A percentile compares a stretch with the other conserved stretches of the same genome.
Conservation (phyloP, 1,140 invertebrate genomes). For the Varroa destructor region DNA sequence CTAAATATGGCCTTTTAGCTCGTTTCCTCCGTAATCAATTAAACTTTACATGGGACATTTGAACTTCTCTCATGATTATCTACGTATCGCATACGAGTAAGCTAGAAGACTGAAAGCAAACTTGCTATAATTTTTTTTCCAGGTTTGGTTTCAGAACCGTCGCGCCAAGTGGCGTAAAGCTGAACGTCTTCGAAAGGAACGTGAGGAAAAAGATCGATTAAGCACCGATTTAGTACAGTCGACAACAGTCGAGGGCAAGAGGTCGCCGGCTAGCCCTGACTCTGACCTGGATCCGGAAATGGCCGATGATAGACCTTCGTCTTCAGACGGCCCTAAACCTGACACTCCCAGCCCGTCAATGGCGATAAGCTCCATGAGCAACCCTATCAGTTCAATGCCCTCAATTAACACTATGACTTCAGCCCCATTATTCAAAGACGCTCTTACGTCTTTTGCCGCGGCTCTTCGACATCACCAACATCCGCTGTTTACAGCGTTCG, state of each 20-base stretch:
- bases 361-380: neutral
- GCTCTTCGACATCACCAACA: slow-evolving; percentile 23
- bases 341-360: slow-evolving; percentile 18
- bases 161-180: slow-evolving; percentile 85
- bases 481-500: slow-evolving; percentile 13
- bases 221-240: slow-evolving; percentile 24
- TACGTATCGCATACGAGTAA: too few species aligned
- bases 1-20: too few species aligned
- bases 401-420: neutral
- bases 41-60: too few species aligned
- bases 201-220: slow-evolving; percentile 33
- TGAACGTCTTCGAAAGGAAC: slow-evolving; percentile 74
- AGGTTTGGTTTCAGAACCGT: slow-evolving; percentile 92
- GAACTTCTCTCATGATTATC: too few species aligned
- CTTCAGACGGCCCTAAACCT: slow-evolving; percentile 15
- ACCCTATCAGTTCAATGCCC: too few species aligned
- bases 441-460: slow-evolving; percentile 18
- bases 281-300: slow-evolving; percentile 12
- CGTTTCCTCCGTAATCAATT: too few species aligned
- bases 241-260: slow-evolving; percentile 16
- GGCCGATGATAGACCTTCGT: slow-evolving; percentile 20
- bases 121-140: slow-evolving; percentile 34
- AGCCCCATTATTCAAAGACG: slow-evolving; percentile 22
- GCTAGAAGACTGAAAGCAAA: too few species aligned
- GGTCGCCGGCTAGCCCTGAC: slow-evolving; percentile 9